Base-by-base conservation (phyloP, 2,888 invertebrate genomes). In the Pandemis heparana region DNA sequence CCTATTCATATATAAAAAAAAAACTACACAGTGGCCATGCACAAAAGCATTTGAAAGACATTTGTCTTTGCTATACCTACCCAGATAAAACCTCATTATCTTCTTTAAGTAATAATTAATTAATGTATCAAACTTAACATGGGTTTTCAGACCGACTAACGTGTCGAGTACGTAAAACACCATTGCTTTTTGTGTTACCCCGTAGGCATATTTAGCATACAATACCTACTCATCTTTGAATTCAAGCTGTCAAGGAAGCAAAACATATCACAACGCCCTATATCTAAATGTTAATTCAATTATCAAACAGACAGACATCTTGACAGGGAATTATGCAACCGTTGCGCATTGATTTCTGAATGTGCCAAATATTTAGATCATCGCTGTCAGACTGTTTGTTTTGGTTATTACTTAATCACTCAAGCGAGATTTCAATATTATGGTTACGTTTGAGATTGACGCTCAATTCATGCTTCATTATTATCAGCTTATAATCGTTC, bases 321-420 rank as follows among this genome's bases (percentile, higher is more conserved):
- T 67, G 67, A 69, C 73, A 60, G 48, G 32, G 56, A 46, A 38
- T 72, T 63, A 73, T 39, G 73, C 48, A 73, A 73, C 48, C 53
- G 38, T 32, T 70, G 63, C 56, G 41, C 32, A 62, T 62, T 60
- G 41, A 38, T 38, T 59, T 51, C 39, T 70, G 59, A 62, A 70
- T 61, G 60, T 70, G 70, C 65, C 56, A 60, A 32, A 61, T 72
- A 63, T 53, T 72, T 70, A 70, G 71, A 76, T 76, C 71, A 75
- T 69, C 71, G 63, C 68, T 72, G 70, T 70, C 72, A 38, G 66
- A 39, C 23, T 69, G 63, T 73, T 73, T 73, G 68, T 59, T 73
- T 73, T 68, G 56, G 66, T 53, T 60, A 64, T 53, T 60, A 64
- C 68, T 41, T 46, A 73, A 73, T 63, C 53, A 18, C 18, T 68